Percentiles rank a stretch among this genome's conserved stretches.
These are phyloP conservation scores for Tautogolabrus adspersus DNA, from an alignment of 2,113 vertebrate species.

Conservation along the genomic window DNA sequence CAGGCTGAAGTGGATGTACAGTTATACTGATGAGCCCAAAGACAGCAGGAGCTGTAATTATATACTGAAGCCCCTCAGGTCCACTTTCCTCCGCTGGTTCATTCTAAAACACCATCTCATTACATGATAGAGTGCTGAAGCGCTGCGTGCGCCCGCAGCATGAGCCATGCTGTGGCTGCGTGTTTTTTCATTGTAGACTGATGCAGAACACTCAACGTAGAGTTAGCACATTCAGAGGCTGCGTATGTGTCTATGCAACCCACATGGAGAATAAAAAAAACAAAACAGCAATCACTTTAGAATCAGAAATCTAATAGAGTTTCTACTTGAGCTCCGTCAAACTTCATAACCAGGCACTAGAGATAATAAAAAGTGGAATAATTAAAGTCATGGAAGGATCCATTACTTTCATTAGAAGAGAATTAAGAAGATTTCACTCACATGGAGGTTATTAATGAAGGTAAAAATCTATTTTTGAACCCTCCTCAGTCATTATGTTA, in stretches of 20 bases:
- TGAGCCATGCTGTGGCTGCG: background rate
- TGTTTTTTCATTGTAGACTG: background rate
- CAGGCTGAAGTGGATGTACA: slow-evolving; percentile 28
- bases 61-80: slow-evolving; percentile 28
- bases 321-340: background rate
- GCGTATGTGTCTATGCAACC: no score
- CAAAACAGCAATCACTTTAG: background rate
- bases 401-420: background rate
- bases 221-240: background rate
- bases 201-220: no score
- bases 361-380: slow-evolving; percentile 1
- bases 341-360: background rate
- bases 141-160: background rate
- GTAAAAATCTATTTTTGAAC: background rate
- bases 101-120: slow-evolving; percentile 18
- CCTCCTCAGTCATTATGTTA: background rate
- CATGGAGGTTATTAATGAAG: background rate
- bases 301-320: background rate
- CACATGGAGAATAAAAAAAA: background rate
- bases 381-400: slow-evolving; percentile 10
- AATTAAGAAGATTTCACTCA: background rate
- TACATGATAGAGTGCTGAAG: background rate
- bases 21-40: slow-evolving; percentile 36
- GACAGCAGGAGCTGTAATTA: slow-evolving; percentile 55
- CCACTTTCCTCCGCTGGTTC: slow-evolving; percentile 27